Evolutionary conservation across 53 echinoderm and acorn worm species (phyloP).

Genomic region (Zoroaster sp.): DNA sequence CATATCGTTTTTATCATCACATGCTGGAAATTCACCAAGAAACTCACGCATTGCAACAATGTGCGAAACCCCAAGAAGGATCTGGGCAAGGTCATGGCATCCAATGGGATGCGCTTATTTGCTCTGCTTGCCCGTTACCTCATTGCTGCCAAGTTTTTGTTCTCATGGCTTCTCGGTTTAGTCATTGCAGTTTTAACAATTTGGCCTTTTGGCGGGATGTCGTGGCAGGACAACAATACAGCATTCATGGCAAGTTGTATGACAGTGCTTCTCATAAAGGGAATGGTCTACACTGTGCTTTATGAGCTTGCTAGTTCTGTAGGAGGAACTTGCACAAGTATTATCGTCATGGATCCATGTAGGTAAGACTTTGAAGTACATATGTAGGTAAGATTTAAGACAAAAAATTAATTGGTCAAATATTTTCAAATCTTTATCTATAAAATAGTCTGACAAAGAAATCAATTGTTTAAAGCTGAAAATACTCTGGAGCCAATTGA

Average conservation of each 20-base stretch:
- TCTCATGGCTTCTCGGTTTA: conserved; percentile 56
- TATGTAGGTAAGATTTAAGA: conserved; percentile 65
- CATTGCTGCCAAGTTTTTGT: conserved; percentile 57
- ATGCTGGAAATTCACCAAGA: conserved; percentile 80
- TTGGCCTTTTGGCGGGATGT: conserved; percentile 55
- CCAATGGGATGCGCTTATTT: conserved; percentile 85
- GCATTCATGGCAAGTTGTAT: conserved; percentile 78
- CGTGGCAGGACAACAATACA: conserved; percentile 91
- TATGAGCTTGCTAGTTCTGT: conserved; percentile 79
- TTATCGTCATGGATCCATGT: conserved; percentile 90
- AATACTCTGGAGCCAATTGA: too few species aligned
- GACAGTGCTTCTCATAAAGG: conserved; percentile 68
- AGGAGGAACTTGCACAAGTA: conserved; percentile 82
- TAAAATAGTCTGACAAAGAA: too few species aligned
- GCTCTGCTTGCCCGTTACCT: conserved; percentile 74
- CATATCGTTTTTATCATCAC: conserved; percentile 72
- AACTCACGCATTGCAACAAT: conserved; percentile 76
- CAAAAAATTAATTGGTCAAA: background rate
- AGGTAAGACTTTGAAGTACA: conserved; percentile 81
- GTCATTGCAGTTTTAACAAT: too few species aligned
- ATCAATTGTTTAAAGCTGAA: too few species aligned
- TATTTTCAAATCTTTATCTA: background rate
- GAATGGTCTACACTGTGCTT: conserved; percentile 75
- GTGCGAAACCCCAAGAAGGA: conserved; percentile 48
- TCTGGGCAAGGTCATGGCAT: conserved; percentile 87